Evolutionary conservation across 2,113 vertebrate genomes (phyloP).

Genomic region (Menura novaehollandiae): DNA sequence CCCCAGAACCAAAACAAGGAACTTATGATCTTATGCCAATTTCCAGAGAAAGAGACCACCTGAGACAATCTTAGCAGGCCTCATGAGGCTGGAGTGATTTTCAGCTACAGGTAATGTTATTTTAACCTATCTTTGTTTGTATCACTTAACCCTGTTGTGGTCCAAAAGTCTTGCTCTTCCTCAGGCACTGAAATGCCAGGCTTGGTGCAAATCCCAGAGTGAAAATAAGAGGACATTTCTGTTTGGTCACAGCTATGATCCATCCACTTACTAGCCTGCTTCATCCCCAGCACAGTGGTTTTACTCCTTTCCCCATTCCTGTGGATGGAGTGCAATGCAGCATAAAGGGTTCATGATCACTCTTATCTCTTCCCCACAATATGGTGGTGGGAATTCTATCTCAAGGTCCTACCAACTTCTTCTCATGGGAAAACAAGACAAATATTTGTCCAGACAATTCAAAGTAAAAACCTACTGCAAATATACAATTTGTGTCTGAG

Average conservation of each 20-base stretch:
- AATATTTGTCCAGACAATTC: neutral
- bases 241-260: neutral
- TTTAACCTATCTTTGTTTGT: neutral
- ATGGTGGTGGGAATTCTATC: neutral
- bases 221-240: fast-evolving
- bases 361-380: neutral
- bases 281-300: neutral
- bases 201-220: neutral
- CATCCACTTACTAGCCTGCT: neutral
- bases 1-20: neutral
- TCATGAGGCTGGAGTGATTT: neutral
- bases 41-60: neutral
- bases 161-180: neutral
- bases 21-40: neutral
- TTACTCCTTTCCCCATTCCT: neutral
- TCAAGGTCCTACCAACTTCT: neutral
- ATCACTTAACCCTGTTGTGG: neutral
- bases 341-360: neutral
- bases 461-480: neutral
- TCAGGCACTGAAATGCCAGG: neutral
- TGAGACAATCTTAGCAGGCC: neutral
- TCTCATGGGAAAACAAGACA: neutral
- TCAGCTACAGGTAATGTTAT: neutral
- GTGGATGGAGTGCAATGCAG: neutral
- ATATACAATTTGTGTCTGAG: neutral